phyloP scores from a whole-genome alignment of 2,113 vertebrate species.

The Pelusios castaneus region DNA sequence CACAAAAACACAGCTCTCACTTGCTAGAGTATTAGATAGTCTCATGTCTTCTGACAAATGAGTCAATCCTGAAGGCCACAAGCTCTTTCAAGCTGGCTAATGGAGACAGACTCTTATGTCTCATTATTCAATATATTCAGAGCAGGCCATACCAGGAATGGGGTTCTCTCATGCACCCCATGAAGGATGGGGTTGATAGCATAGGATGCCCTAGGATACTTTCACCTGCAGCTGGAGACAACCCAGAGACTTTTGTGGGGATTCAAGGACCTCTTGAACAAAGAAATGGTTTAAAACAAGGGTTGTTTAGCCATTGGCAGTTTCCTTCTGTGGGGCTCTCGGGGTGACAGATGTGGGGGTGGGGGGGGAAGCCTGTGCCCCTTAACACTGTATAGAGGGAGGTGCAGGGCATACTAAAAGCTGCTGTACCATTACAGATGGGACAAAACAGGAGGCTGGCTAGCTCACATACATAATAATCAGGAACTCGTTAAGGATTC shows the following conservation, averaged over 20 bases:
- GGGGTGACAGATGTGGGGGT: background rate
- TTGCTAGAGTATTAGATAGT: background rate
- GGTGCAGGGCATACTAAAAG: background rate
- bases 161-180: background rate
- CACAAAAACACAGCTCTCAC: background rate
- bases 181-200: background rate
- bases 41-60: background rate
- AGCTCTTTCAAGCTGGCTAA: background rate
- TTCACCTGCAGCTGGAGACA: background rate
- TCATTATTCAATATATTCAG: background rate
- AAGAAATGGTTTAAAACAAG: background rate
- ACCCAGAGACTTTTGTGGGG: background rate
- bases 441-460: background rate
- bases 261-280: slow-evolving; percentile 30
- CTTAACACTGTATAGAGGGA: background rate
- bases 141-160: background rate
- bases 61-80: background rate
- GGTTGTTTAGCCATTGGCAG: background rate
- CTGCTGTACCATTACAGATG: background rate
- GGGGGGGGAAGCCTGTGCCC: background rate
- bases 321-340: slow-evolving; percentile 21
- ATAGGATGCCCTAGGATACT: background rate
- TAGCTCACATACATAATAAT: slow-evolving; percentile 19
- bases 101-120: background rate
- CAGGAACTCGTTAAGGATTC: slow-evolving; percentile 61